Conservation (phyloP, 2,113 vertebrate species). For the Ciconia boyciana region DNA sequence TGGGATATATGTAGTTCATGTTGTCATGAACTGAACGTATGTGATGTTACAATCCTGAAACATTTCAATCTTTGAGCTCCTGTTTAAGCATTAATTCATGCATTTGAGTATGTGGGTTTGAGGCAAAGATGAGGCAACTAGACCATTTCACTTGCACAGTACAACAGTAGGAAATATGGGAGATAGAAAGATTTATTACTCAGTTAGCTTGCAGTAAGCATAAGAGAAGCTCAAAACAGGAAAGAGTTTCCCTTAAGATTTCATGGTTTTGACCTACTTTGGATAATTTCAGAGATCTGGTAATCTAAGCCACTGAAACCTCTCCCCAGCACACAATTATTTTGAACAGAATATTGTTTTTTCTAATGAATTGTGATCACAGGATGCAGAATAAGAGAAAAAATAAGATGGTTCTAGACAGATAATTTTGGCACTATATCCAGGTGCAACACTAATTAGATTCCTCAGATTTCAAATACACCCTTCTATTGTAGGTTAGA, state of each 20-base stretch:
- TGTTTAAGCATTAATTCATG: not conserved
- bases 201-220: not conserved
- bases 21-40: fast-evolving
- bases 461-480: not conserved
- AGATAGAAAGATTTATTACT: not conserved
- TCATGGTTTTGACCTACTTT: not conserved
- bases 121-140: not conserved
- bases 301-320: not conserved
- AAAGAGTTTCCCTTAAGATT: not conserved
- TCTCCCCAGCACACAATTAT: not conserved
- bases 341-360: not conserved
- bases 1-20: not conserved
- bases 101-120: not conserved
- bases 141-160: not conserved
- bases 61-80: not conserved
- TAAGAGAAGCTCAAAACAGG: not conserved
- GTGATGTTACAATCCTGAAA: not conserved
- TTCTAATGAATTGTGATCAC: not conserved
- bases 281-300: not conserved
- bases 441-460: not conserved
- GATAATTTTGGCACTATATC: not conserved
- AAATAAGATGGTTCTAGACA: not conserved
- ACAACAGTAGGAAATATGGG: not conserved
- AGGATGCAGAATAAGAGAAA: not conserved
- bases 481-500: not conserved